Conservation (phyloP, 1,140 invertebrate species). For the Colletes gigas region DNA sequence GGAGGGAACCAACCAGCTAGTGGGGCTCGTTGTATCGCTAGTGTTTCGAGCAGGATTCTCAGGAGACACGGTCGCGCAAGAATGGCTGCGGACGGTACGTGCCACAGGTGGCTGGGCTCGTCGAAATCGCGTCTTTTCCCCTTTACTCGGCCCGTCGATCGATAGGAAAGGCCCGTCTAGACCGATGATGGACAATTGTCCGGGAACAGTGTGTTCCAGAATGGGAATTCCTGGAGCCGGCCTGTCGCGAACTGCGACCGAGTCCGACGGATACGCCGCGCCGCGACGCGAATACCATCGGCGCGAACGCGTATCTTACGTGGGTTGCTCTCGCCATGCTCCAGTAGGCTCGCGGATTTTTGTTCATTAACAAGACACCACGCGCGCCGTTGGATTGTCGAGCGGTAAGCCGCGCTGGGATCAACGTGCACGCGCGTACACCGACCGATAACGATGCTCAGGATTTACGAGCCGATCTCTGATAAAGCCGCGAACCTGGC, state of each 20-base stretch:
- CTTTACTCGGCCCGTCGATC: slow-evolving; percentile 47
- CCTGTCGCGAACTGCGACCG: slow-evolving; percentile 45
- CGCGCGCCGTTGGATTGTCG: slow-evolving; percentile 32
- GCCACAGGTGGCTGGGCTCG: slow-evolving; percentile 72
- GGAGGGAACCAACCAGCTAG: too few species aligned
- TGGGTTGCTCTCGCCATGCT: slow-evolving; percentile 54
- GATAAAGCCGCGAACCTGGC: slow-evolving; percentile 34
- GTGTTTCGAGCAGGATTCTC: slow-evolving; percentile 49
- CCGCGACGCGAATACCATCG: slow-evolving; percentile 29
- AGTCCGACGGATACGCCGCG: background rate
- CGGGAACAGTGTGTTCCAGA: background rate
- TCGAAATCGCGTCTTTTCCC: slow-evolving; percentile 60
- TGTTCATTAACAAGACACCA: slow-evolving; percentile 59
- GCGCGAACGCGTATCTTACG: slow-evolving; percentile 42
- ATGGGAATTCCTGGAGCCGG: slow-evolving; percentile 54
- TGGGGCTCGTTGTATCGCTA: background rate
- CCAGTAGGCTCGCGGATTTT: slow-evolving; percentile 62
- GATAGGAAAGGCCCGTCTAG: slow-evolving; percentile 8
- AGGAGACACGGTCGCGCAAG: slow-evolving; percentile 45
- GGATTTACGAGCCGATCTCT: slow-evolving; percentile 45
- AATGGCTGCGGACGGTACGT: slow-evolving; percentile 69
- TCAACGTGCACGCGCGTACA: slow-evolving; percentile 17
- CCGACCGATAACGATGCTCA: slow-evolving; percentile 48
- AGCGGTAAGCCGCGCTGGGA: background rate
- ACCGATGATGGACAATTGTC: too few species aligned